Percentiles rank a stretch among this genome's conserved stretches.
phyloP scores from a whole-genome alignment of 2,797 vertebrate species.

The Phylloscopus collybita region DNA sequence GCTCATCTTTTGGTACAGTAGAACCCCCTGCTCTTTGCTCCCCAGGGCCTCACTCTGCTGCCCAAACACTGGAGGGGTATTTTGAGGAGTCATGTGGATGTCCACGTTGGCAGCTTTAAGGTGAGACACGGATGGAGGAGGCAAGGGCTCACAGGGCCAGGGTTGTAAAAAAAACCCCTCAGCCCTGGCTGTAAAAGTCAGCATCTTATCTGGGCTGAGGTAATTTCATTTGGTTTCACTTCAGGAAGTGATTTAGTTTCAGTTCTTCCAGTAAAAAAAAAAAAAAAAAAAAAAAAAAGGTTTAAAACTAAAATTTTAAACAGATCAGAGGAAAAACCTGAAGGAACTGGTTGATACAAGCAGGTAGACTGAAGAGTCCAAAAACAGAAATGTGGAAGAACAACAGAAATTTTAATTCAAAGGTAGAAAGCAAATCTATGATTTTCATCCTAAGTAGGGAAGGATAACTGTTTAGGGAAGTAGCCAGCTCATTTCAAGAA shows the following conservation, averaged over 20 bases:
- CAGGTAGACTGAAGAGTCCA: not conserved
- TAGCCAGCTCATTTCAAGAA: not conserved
- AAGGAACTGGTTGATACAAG: not conserved
- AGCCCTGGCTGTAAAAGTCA: not conserved
- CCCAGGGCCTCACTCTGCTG: not conserved
- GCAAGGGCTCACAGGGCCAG: not conserved
- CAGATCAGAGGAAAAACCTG: not conserved
- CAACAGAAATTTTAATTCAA: not conserved
- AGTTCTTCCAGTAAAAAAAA: not conserved
- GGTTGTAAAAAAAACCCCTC: not conserved
- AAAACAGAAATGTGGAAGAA: not conserved
- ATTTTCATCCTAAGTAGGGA: not conserved
- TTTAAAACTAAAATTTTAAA: not conserved
- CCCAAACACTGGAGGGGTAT: not conserved
- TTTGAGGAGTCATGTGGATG: not conserved
- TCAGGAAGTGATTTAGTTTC: not conserved
- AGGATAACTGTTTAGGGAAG: not conserved
- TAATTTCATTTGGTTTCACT: not conserved
- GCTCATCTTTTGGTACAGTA: not conserved
- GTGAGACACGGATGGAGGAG: not conserved
- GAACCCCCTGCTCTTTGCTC: not conserved
- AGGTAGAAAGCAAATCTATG: not conserved
- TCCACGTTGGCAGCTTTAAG: not conserved
- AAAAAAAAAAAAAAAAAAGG: not conserved
- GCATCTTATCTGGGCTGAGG: not conserved